A percentile compares a stretch with the other conserved stretches of the same genome.
Evolutionary conservation across 2,797 vertebrate species (phyloP).

Genomic region (Sebastes oblongus): DNA sequence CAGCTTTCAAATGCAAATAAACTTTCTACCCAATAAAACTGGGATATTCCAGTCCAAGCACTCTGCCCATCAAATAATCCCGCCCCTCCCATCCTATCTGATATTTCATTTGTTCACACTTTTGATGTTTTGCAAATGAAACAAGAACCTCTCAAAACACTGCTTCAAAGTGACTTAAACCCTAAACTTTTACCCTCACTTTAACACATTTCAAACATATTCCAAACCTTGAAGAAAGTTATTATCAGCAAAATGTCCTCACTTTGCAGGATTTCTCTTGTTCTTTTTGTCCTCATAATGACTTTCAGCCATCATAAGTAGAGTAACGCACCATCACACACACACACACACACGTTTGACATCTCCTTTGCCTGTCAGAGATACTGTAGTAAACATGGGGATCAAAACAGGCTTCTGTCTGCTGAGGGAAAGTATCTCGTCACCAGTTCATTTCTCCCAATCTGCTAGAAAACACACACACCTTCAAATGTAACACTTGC

Average conservation of each 20-base stretch:
- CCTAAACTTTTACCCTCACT: not conserved
- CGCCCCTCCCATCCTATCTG: not conserved
- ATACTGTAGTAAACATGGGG: constrained; percentile 1
- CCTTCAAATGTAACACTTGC: constrained; percentile 16
- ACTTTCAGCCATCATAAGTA: not conserved
- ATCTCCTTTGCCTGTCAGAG: constrained; percentile 14
- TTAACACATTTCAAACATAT: not conserved
- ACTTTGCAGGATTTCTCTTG: not conserved
- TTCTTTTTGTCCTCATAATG: not conserved
- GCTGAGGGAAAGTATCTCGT: constrained; percentile 22
- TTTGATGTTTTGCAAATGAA: not conserved
- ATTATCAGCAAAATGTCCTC: not conserved
- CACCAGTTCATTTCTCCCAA: constrained; percentile 34
- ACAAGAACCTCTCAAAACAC: not conserved
- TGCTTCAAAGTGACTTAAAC: not conserved
- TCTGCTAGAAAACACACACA: constrained; percentile 37
- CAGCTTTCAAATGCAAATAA: not conserved
- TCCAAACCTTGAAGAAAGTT: not conserved
- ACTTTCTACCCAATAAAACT: not conserved
- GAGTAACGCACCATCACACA: not conserved
- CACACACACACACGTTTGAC: not conserved
- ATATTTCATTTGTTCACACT: not conserved
- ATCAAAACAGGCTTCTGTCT: constrained; percentile 37
- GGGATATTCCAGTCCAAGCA: not conserved
- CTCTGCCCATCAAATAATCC: not conserved